These are phyloP conservation scores for Parasteatoda tepidariorum DNA, from an alignment of 1,140 invertebrate genomes.

Conservation along the genomic window DNA sequence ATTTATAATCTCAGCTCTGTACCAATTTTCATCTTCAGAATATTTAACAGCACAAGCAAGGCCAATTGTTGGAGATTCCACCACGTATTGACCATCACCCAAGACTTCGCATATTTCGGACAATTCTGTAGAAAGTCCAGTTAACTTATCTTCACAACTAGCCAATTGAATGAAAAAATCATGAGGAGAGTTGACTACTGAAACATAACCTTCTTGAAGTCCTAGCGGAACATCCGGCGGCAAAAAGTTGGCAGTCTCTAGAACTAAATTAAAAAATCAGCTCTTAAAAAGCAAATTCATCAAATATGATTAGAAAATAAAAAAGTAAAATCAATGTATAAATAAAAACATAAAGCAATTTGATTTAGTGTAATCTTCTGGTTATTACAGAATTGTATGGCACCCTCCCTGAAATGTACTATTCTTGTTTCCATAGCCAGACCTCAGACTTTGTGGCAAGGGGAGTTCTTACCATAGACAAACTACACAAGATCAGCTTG, in stretches of 20 bases:
- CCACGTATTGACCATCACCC: not conserved
- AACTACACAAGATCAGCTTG: too few relatives aligned
- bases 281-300: too few relatives aligned
- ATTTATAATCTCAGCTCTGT: conserved; percentile 43
- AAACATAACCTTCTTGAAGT: conserved; percentile 23
- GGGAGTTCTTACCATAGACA: too few relatives aligned
- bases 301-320: too few relatives aligned
- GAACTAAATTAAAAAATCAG: not conserved
- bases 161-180: conserved; percentile 42
- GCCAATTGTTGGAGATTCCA: not conserved
- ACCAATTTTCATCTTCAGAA: conserved; percentile 53
- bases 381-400: too few relatives aligned
- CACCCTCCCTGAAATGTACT: too few relatives aligned
- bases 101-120: conserved; percentile 1
- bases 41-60: conserved; percentile 37
- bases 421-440: too few relatives aligned
- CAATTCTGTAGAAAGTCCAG: conserved; percentile 12
- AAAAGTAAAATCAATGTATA: too few relatives aligned
- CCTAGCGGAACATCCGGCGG: conserved; percentile 37
- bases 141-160: conserved; percentile 26
- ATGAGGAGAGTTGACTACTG: conserved; percentile 9
- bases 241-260: conserved; percentile 18
- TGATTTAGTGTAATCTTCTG: too few relatives aligned
- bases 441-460: too few relatives aligned
- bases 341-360: too few relatives aligned